Base-by-base conservation (phyloP, 64 coral and sea anemone species). In the Acropora tenuis region DNA sequence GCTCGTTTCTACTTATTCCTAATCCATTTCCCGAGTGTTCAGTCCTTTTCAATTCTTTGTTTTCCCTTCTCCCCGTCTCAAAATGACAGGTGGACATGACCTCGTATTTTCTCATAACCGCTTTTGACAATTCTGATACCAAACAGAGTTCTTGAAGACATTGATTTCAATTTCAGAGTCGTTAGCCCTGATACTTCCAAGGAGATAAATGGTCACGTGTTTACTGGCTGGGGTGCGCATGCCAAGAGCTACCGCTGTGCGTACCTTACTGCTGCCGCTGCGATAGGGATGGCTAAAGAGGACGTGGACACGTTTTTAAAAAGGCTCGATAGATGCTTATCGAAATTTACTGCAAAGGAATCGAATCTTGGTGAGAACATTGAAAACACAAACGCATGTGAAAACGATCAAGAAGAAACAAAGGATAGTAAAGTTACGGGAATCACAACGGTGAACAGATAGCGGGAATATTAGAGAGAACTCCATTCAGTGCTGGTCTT, bases 221-320 rank as follows among this genome's bases (percentile, higher is more conserved):
- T 99, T 76, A 85, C 43, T 66, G 94, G 94, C 30, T 99, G 97
- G 97, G 97, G 97, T 63, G 88, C 97, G 63, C 97, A 99, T 91
- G 48, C 89, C n/a, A 90, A 94, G 65, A 74, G 77, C 66, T 99
- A 99, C 47, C 97, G 88, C 50, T 89, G 88, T 91, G 91, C 94
- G 8, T 99, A 99, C 85, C 41, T 99, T 44, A 99, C 97, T 43
- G 97, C 97, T 78, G 97, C 97, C 6, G 97, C 91, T 5, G 94
- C 94, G 76, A 93, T 99, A 49, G 97, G 97, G 41, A 99, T 99
- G 97, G 96, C 91, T 5, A 81, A 88, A 85, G 85, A 90, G 49
- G 97, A 99, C 30, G 97, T 99, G n/a, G 94, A 99, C 75, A 92
- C 92, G 7, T 99, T 99, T 93, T 71, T 99, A 3, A 93, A 95